phyloP scores from a whole-genome alignment of 92 coral and sea anemone species.

The Bergia puertoricense region DNA sequence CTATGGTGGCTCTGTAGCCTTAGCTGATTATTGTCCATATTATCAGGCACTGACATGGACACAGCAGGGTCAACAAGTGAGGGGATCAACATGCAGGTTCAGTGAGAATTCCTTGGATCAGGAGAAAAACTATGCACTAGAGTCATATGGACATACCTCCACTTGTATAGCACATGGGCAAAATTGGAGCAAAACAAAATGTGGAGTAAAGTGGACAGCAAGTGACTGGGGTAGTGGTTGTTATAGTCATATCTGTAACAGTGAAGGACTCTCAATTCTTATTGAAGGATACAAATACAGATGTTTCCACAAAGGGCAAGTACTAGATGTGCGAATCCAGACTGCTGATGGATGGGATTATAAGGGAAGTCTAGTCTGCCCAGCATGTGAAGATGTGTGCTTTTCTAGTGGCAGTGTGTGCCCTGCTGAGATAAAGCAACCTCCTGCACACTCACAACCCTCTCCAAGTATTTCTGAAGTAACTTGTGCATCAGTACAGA shows the following conservation, averaged over 20 bases:
- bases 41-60: constrained; percentile 89
- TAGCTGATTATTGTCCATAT: constrained; percentile 96
- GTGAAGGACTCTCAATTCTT: constrained; percentile 66
- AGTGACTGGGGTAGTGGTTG: constrained; percentile 96
- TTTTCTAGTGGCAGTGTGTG: constrained; percentile 50
- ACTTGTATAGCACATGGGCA: constrained; percentile 78
- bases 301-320: constrained; percentile 79
- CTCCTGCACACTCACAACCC: constrained; percentile 63
- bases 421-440: constrained; percentile 59
- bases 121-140: constrained; percentile 74
- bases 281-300: constrained; percentile 69
- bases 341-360: constrained; percentile 55
- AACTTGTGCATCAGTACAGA: constrained; percentile 31
- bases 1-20: constrained; percentile 81
- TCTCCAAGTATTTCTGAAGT: constrained; percentile 47
- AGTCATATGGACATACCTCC: constrained; percentile 62
- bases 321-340: constrained; percentile 58
- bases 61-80: constrained; percentile 52
- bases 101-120: constrained; percentile 49
- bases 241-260: constrained; percentile 67
- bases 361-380: constrained; percentile 79
- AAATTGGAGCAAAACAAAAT: constrained; percentile 69
- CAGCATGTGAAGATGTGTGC: constrained; percentile 80
- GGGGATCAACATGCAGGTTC: constrained; percentile 77
- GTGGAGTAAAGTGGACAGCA: constrained; percentile 72